phyloP scores from a whole-genome alignment of 2,113 vertebrate species.

The Neolamprologus devosi region DNA sequence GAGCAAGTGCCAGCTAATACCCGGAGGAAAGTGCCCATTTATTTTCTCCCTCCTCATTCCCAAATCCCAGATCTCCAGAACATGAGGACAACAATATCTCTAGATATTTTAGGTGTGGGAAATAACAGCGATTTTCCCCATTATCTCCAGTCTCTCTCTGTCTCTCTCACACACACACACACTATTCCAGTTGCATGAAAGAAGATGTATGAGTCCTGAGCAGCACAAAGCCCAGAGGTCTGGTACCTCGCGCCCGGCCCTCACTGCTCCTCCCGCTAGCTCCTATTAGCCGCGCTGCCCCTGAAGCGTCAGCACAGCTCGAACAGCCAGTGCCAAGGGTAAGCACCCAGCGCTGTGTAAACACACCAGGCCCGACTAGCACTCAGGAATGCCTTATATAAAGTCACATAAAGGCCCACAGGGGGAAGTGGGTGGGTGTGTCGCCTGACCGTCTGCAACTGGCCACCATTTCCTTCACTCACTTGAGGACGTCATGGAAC shows the following conservation, averaged over 20 bases:
- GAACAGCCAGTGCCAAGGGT: slow-evolving; percentile 57
- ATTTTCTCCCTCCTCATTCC: slow-evolving; percentile 56
- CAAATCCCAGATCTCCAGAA: not conserved
- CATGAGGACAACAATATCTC: not conserved
- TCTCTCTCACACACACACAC: not conserved
- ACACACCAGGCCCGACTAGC: slow-evolving; percentile 72
- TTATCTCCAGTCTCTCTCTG: not conserved
- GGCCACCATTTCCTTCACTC: slow-evolving; percentile 65
- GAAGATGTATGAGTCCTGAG: slow-evolving; percentile 21
- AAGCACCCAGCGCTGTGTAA: slow-evolving; percentile 71
- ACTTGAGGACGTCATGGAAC: slow-evolving; percentile 62
- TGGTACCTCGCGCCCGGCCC: slow-evolving; percentile 60
- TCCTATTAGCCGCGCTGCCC: slow-evolving; percentile 73
- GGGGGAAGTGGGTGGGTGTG: slow-evolving; percentile 69
- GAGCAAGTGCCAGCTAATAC: slow-evolving; percentile 58
- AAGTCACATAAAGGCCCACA: slow-evolving; percentile 67
- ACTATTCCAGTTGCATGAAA: not conserved
- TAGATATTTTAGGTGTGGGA: not conserved
- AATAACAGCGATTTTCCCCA: not conserved
- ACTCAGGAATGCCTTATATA: slow-evolving; percentile 76
- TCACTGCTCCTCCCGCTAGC: slow-evolving; percentile 33
- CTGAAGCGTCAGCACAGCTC: slow-evolving; percentile 44
- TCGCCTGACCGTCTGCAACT: slow-evolving; percentile 54
- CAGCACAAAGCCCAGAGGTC: slow-evolving; percentile 67
- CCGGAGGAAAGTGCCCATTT: slow-evolving; percentile 70